Percentiles rank a stretch among this genome's conserved stretches.
Evolutionary conservation across 2,888 invertebrate genomes (phyloP).

Genomic region (Beris chalybata): DNA sequence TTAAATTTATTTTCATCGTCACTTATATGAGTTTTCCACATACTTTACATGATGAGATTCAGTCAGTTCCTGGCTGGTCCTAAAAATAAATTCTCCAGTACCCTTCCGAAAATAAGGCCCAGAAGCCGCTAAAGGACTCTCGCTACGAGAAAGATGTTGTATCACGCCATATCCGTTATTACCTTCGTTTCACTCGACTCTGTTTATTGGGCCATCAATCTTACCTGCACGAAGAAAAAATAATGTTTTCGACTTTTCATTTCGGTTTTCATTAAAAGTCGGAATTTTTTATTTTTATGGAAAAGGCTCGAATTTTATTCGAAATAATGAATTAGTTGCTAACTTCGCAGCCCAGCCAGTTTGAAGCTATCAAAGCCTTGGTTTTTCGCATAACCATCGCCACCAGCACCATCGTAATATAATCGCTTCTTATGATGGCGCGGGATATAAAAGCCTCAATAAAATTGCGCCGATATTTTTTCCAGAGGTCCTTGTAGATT

Average conservation of each 20-base stretch:
- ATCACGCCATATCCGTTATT: conserved; percentile 5
- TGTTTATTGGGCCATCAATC: conserved; percentile 33
- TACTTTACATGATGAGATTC: conserved; percentile 35
- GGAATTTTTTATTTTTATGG: conserved; percentile 8
- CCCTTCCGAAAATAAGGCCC: neutral
- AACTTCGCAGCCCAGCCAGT: too few relatives aligned
- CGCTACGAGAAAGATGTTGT: neutral
- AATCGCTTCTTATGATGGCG: too few relatives aligned
- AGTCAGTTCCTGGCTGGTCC: conserved; percentile 2
- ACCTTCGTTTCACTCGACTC: conserved; percentile 10
- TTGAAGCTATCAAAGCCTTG: too few relatives aligned
- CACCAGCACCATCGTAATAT: too few relatives aligned
- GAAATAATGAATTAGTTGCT: too few relatives aligned
- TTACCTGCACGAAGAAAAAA: conserved; percentile 21
- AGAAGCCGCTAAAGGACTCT: neutral
- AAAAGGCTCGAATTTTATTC: neutral
- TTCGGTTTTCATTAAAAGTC: conserved; percentile 3
- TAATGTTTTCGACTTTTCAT: conserved; percentile 33
- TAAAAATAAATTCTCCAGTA: conserved; percentile 18
- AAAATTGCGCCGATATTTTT: too few relatives aligned
- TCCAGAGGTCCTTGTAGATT: too few relatives aligned
- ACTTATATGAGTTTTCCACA: conserved; percentile 22
- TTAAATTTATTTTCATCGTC: conserved; percentile 36
- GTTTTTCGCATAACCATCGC: too few relatives aligned
- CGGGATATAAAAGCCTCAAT: too few relatives aligned